These are phyloP conservation scores for Uromys caudimaculatus DNA, from an alignment of 2,797 vertebrate genomes.

Conservation along the genomic window DNA sequence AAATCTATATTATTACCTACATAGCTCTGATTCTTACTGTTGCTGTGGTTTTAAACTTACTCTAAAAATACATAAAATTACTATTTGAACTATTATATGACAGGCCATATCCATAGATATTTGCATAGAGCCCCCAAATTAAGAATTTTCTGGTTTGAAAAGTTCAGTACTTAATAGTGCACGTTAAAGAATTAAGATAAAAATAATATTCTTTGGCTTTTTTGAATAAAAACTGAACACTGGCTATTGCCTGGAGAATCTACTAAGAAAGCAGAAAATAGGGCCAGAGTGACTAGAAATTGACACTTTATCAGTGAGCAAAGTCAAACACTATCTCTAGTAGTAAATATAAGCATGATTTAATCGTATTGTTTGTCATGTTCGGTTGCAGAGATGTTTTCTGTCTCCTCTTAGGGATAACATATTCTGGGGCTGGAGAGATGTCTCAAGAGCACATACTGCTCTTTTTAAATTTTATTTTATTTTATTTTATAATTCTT, in stretches of 20 bases:
- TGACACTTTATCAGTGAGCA: not conserved
- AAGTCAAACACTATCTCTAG: not conserved
- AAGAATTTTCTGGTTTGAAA: conserved; percentile 30
- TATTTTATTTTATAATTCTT: too few relatives aligned
- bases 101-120: not conserved
- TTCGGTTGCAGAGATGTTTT: not conserved
- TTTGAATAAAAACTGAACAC: not conserved
- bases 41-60: conserved; percentile 33
- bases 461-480: not conserved
- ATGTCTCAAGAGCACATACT: not conserved
- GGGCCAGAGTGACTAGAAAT: not conserved
- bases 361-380: not conserved
- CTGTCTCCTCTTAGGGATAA: not conserved
- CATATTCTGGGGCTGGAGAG: not conserved
- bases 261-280: not conserved
- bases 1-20: conserved; percentile 20
- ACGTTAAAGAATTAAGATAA: not conserved
- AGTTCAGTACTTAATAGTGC: not conserved
- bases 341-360: not conserved
- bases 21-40: conserved; percentile 40
- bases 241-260: not conserved
- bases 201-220: not conserved
- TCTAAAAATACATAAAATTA: conserved; percentile 64
- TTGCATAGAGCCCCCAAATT: conserved; percentile 19
- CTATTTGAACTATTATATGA: conserved; percentile 40